Evolutionary conservation across 2,113 vertebrate genomes (phyloP).

Genomic region (Condylura cristata): DNA sequence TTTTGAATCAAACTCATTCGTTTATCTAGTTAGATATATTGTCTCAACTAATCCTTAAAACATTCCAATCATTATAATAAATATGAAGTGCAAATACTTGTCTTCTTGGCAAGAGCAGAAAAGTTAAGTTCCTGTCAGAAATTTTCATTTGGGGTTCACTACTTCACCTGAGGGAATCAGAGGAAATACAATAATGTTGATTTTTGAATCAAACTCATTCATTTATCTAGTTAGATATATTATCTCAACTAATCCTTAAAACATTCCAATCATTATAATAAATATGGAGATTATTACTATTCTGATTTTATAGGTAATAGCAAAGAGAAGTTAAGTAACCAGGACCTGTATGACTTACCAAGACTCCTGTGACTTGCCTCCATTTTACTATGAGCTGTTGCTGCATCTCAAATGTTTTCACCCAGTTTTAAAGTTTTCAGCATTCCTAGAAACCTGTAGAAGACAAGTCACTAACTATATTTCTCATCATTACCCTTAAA

Average conservation of each 20-base stretch:
- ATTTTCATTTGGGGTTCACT: slow-evolving; percentile 2
- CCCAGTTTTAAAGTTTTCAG: neutral
- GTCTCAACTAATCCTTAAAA: neutral
- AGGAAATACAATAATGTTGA: neutral
- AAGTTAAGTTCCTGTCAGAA: neutral
- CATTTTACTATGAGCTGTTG: neutral
- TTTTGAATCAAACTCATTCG: neutral
- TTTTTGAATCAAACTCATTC: neutral
- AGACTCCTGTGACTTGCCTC: neutral
- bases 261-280: neutral
- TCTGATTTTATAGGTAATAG: neutral
- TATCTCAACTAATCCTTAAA: neutral
- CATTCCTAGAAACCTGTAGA: neutral
- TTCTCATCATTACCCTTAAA: neutral
- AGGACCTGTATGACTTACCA: neutral
- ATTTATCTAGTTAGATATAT: neutral
- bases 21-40: neutral
- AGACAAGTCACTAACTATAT: neutral
- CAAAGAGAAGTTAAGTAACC: neutral
- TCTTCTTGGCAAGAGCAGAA: neutral
- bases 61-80: neutral
- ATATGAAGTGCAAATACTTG: neutral
- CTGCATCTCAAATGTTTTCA: neutral
- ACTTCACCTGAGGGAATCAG: neutral
- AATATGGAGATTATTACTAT: neutral